These are phyloP conservation scores for Habrosyne pyritoides DNA, from an alignment of 2,888 invertebrate species.

Conservation along the genomic window DNA sequence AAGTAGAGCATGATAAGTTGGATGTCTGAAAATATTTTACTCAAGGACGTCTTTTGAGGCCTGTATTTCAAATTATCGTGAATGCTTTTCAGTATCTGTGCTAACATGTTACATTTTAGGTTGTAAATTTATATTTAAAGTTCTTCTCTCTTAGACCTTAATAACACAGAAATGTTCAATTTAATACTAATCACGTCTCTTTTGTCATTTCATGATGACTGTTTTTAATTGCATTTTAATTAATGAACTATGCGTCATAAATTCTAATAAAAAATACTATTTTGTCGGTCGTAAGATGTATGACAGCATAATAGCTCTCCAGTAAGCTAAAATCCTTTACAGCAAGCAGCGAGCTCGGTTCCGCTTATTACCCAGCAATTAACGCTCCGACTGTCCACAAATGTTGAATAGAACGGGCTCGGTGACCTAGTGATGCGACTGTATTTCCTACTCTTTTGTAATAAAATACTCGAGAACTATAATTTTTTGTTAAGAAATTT, in stretches of 20 bases:
- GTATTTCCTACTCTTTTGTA: slow-evolving; percentile 37
- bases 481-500: not conserved
- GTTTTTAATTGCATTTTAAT: not conserved
- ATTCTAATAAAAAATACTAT: no score
- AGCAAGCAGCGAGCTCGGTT: slow-evolving; percentile 24
- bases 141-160: not conserved
- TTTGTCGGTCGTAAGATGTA: not conserved
- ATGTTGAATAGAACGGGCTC: slow-evolving; percentile 30
- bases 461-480: not conserved
- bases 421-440: slow-evolving; percentile 21
- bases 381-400: slow-evolving; percentile 37
- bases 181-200: not conserved
- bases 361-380: slow-evolving; percentile 48
- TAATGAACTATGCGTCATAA: no score
- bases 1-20: not conserved
- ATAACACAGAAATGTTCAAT: not conserved
- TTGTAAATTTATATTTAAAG: not conserved
- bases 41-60: not conserved
- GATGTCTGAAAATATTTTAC: not conserved
- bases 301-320: not conserved
- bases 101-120: not conserved
- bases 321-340: not conserved
- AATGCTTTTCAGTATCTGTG: not conserved
- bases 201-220: not conserved
- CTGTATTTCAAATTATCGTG: not conserved